Evolutionary conservation across 2,888 invertebrate genomes (phyloP).

Genomic region (Ligdia adustata): DNA sequence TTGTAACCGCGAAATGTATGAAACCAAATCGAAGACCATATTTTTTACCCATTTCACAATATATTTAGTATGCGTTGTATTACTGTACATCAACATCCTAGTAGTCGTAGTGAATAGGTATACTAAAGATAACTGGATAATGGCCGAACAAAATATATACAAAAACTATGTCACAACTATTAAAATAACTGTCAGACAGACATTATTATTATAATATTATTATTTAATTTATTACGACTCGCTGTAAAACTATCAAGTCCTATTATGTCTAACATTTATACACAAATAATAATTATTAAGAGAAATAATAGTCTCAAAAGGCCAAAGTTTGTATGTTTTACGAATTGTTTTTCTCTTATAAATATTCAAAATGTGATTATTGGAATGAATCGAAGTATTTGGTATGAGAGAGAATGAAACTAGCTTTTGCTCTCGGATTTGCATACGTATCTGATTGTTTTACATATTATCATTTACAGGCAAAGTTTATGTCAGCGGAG

Average conservation of each 20-base stretch:
- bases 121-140: too few relatives aligned
- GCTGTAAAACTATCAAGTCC: constrained; percentile 8
- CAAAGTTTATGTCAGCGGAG: too few relatives aligned
- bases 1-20: too few relatives aligned
- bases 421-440: not conserved
- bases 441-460: not conserved
- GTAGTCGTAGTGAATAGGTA: too few relatives aligned
- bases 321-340: constrained; percentile 13
- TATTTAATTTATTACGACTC: not conserved
- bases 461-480: not conserved
- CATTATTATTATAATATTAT: not conserved
- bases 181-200: constrained; percentile 6
- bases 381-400: too few relatives aligned
- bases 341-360: constrained; percentile 11
- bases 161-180: constrained; percentile 2
- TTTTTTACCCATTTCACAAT: too few relatives aligned
- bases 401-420: not conserved
- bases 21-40: too few relatives aligned
- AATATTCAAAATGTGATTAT: constrained; percentile 5
- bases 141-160: too few relatives aligned
- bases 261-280: constrained; percentile 6
- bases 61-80: too few relatives aligned
- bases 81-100: too few relatives aligned
- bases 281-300: not conserved
- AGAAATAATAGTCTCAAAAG: constrained; percentile 2